Conservation (phyloP, 2,888 invertebrate genomes). For the Orthonychiurus folsomi region DNA sequence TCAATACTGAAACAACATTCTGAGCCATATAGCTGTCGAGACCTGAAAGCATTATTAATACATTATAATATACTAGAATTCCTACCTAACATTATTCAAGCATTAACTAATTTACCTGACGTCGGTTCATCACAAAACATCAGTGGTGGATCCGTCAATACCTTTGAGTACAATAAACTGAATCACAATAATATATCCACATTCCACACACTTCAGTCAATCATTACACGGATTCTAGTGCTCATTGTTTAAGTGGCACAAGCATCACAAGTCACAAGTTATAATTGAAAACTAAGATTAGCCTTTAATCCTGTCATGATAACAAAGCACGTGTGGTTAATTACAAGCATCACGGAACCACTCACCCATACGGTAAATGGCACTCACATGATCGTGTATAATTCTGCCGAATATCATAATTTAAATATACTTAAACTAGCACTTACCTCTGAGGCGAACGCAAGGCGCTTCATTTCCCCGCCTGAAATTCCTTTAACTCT, state of each 20-base stretch:
- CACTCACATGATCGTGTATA: too few species aligned
- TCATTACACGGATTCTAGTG: too few species aligned
- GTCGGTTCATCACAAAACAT: constrained; percentile 92
- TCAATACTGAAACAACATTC: constrained; percentile 53
- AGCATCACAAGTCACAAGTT: background rate
- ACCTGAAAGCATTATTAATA: too few species aligned
- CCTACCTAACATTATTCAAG: background rate
- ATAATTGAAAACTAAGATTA: background rate
- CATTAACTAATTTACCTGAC: constrained; percentile 56
- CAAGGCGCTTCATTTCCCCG: constrained; percentile 87
- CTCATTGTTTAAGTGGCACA: too few species aligned
- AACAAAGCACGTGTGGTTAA: background rate
- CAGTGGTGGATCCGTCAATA: constrained; percentile 80
- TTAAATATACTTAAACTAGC: too few species aligned
- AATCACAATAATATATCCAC: background rate
- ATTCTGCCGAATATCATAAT: too few species aligned
- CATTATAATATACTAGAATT: too few species aligned
- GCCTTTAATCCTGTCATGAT: background rate
- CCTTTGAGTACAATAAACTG: background rate
- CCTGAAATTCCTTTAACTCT: constrained; percentile 86
- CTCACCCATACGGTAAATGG: too few species aligned
- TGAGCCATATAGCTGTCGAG: constrained; percentile 94
- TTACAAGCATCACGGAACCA: too few species aligned
- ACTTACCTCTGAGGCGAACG: constrained; percentile 85
- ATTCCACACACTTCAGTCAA: too few species aligned